A percentile compares a stretch with the other conserved stretches of the same genome.
These are phyloP conservation scores for Cynoglossus semilaevis DNA, from an alignment of 2,113 vertebrate species.

Conservation along the genomic window DNA sequence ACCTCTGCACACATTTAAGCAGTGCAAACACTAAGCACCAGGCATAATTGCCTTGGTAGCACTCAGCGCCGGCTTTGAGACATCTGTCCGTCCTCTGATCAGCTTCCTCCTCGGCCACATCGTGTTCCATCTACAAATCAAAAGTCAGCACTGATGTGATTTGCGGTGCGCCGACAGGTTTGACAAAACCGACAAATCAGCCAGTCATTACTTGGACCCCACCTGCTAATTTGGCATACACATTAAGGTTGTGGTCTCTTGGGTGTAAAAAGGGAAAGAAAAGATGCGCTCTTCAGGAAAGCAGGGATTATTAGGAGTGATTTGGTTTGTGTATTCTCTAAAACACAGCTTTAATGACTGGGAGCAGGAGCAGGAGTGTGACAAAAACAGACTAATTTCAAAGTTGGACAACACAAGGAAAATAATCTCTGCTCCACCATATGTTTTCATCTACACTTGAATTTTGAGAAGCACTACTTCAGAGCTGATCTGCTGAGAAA, in stretches of 20 bases:
- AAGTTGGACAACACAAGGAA: no score
- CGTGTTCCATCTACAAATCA: slow-evolving; percentile 33
- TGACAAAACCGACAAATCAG: slow-evolving; percentile 39
- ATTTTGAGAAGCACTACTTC: no score
- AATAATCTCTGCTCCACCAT: no score
- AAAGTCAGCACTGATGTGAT: slow-evolving; percentile 28
- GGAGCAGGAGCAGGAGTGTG: no score
- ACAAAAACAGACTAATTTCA: no score
- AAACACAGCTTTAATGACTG: slow-evolving; percentile 63
- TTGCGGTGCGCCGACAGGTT: slow-evolving; percentile 3
- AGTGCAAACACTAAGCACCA: slow-evolving; percentile 7
- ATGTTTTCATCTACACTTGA: no score
- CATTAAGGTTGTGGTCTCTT: slow-evolving; percentile 56
- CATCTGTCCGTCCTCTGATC: slow-evolving; percentile 25
- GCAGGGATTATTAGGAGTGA: slow-evolving; percentile 67
- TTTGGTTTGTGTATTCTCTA: slow-evolving; percentile 53
- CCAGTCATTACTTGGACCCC: slow-evolving; percentile 35
- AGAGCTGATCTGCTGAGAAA: no score
- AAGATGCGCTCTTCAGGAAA: slow-evolving; percentile 63
- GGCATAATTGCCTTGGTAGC: slow-evolving; percentile 21
- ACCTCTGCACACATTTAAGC: slow-evolving; percentile 25
- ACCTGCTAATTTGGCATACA: slow-evolving; percentile 50
- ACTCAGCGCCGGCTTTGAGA: slow-evolving; percentile 22
- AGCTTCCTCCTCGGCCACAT: slow-evolving; percentile 32
- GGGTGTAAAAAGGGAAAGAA: slow-evolving; percentile 38